A percentile compares a stretch with the other conserved stretches of the same genome.
Evolutionary conservation across 2,113 vertebrate species (phyloP).

Genomic region (Centrocercus urophasianus): DNA sequence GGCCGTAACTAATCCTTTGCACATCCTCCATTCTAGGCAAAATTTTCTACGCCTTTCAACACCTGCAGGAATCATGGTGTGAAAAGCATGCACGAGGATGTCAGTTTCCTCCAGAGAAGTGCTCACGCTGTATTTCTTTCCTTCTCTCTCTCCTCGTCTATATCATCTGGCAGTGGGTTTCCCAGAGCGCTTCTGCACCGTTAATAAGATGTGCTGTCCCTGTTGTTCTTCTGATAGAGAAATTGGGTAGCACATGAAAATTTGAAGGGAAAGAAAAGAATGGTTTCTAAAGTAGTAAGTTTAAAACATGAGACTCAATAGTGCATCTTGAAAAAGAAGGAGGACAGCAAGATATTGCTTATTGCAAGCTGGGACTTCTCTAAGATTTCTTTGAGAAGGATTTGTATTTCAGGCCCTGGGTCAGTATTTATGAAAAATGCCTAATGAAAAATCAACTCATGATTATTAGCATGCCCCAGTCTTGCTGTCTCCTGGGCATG

Average conservation of each 20-base stretch:
- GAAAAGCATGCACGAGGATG: background rate
- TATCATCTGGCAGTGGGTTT: conserved; percentile 1
- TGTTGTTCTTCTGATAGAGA: background rate
- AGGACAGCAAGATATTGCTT: background rate
- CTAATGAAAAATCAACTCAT: background rate
- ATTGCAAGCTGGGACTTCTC: background rate
- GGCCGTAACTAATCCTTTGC: background rate
- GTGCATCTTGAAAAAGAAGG: background rate
- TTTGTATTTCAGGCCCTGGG: background rate
- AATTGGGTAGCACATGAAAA: conserved; percentile 17
- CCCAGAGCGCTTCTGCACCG: background rate
- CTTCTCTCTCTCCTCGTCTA: background rate
- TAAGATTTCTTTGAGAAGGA: background rate
- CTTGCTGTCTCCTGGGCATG: background rate
- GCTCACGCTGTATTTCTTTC: background rate
- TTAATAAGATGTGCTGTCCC: background rate
- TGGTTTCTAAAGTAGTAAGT: background rate
- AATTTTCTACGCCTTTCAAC: background rate
- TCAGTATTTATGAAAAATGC: background rate
- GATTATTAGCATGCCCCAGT: background rate
- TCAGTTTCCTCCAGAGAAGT: background rate
- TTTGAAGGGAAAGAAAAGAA: background rate
- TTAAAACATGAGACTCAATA: background rate
- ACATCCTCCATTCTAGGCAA: background rate
- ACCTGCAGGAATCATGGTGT: background rate